Evolutionary conservation across 1,140 invertebrate genomes (phyloP).

Genomic region (Cydia amplana): DNA sequence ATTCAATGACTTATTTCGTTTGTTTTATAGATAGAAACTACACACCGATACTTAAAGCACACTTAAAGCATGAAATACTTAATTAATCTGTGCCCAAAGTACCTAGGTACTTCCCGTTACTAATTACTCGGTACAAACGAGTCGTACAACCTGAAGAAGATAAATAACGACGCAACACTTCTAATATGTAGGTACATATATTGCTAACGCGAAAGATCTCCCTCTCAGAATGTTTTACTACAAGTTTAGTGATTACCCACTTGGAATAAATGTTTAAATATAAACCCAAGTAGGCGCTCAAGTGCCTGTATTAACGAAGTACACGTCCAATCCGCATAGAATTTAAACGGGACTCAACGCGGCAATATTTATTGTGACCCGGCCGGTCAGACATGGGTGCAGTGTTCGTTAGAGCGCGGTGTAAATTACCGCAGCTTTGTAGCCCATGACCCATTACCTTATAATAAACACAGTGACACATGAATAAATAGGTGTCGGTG

Average conservation of each 20-base stretch:
- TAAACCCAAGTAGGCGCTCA: constrained; percentile 23
- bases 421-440: constrained; percentile 26
- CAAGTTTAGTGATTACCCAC: constrained; percentile 1
- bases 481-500: neutral
- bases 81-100: too few species aligned
- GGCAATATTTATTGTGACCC: constrained; percentile 55
- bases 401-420: constrained; percentile 25
- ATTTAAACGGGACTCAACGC: constrained; percentile 48
- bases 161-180: neutral
- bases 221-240: neutral
- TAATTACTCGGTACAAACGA: neutral
- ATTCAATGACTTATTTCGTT: too few species aligned
- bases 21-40: too few species aligned
- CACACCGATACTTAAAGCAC: too few species aligned
- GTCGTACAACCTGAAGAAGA: neutral
- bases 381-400: constrained; percentile 40
- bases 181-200: too few species aligned
- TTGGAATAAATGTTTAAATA: constrained; percentile 22
- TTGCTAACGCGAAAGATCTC: neutral
- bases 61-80: too few species aligned
- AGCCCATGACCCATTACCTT: constrained; percentile 8
- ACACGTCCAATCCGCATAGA: constrained; percentile 40
- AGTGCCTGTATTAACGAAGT: constrained; percentile 39
- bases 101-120: neutral
- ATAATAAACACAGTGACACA: neutral